These are phyloP conservation scores for Athetis lepigone DNA, from an alignment of 2,888 invertebrate genomes.

Conservation along the genomic window DNA sequence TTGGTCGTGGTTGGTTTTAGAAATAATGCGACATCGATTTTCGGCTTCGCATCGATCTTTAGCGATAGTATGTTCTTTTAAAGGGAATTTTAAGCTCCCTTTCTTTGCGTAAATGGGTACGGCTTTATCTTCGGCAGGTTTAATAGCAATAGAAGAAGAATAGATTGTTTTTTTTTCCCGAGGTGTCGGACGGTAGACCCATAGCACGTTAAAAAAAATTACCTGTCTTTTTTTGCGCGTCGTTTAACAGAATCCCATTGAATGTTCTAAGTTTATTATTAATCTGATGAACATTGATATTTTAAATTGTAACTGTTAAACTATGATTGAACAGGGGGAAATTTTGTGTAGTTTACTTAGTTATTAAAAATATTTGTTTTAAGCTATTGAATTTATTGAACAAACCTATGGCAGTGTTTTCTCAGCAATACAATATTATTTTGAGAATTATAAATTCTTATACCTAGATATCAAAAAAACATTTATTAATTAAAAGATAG, in stretches of 20 bases:
- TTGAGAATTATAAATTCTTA: not conserved
- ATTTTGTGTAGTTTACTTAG: not conserved
- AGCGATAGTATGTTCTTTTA: not conserved
- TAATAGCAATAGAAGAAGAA: not conserved
- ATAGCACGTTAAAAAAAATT: not conserved
- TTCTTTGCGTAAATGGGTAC: conserved; percentile 1
- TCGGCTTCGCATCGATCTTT: not conserved
- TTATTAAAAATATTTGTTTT: not conserved
- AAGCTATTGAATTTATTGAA: not conserved
- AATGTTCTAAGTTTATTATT: conserved; percentile 12
- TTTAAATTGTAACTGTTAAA: not conserved
- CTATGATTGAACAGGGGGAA: not conserved
- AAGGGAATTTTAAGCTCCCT: conserved; percentile 9
- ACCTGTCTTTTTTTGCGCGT: conserved; percentile 8
- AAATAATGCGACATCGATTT: not conserved
- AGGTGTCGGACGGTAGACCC: conserved; percentile 7
- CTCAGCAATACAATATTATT: not conserved
- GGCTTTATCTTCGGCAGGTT: not conserved
- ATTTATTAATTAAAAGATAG: not conserved
- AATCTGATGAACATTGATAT: not conserved
- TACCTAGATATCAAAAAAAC: not conserved
- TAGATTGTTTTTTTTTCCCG: conserved; percentile 9
- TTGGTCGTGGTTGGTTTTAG: conserved; percentile 2
- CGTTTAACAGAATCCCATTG: not conserved
- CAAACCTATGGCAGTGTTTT: not conserved